Evolutionary conservation across 2,113 vertebrate species (phyloP), one percentile per base, ranked within the genome.

Genomic region (Platichthys flesus): DNA sequence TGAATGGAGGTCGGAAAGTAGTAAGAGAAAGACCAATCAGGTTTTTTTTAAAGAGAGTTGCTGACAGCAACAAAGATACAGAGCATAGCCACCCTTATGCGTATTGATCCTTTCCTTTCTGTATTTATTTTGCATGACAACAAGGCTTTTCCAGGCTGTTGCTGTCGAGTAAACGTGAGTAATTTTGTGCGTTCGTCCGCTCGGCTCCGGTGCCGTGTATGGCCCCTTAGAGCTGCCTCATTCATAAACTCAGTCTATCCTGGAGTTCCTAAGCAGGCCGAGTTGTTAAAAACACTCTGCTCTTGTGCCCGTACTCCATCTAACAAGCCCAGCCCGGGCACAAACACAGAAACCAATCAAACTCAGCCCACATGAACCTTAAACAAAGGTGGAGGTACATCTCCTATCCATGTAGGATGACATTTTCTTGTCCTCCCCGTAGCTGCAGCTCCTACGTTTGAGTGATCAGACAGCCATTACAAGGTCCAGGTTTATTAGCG

Each of bases 401-500:
- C 97, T 94, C 94, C 88, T 93, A 94, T 94, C 85, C 83, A 84
- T 83, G 93, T 92, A 91, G 86, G 93, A 92, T 97, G 96, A 98
- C 96, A 97, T 97, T 96, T 97, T 93, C 89, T 72, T 79, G 77
- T 89, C 88, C 87, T 83, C 67, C 65, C 62, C 55, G 91, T 93
- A 92, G 93, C 94, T 93, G 87, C 93, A 88, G 95, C 95, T 93
- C 94, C 94, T 95, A 92, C 95, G 95, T 96, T 95, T 93, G 95
- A 97, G 93, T 92, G 95, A 97, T 97, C 95, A 96, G 97, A 96
- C 96, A 98, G 96, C 92, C 92, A 84, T 95, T 94, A 89, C 95
- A 97, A 92, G 91, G 95, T 94, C 94, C 91, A 95, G 94, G 95
- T 96, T 97, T 97, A 98, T 99, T 99, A 98, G 97, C 94, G 93